A percentile compares a stretch with the other conserved stretches of the same genome.
Conservation (phyloP, 2,113 vertebrate species). For the Panthera leo region DNA sequence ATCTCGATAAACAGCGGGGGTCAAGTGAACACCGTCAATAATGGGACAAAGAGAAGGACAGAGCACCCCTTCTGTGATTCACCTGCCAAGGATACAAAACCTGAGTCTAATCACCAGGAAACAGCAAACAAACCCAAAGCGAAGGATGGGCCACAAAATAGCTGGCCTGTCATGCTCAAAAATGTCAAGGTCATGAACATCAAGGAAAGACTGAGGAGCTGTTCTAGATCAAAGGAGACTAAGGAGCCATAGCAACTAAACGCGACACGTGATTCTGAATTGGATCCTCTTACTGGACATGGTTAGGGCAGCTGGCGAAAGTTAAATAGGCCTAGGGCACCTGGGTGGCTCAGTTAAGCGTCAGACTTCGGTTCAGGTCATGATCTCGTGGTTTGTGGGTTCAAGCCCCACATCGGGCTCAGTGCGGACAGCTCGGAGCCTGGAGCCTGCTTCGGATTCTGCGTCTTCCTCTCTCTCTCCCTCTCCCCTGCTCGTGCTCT, state of each 20-base stretch:
- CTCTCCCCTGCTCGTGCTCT: too few species aligned
- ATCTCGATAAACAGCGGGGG: background rate
- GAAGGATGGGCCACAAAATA: background rate
- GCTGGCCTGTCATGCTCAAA: background rate
- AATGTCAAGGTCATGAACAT: background rate
- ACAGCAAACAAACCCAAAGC: background rate
- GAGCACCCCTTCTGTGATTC: background rate
- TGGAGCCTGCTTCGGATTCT: too few species aligned
- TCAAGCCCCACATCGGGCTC: rapidly evolving
- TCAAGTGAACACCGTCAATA: too few species aligned
- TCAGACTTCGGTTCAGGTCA: too few species aligned
- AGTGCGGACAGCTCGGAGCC: too few species aligned
- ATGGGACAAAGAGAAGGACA: background rate
- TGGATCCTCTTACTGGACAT: background rate
- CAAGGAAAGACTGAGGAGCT: background rate
- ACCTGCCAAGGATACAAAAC: background rate
- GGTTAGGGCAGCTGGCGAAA: background rate
- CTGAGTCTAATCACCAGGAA: background rate
- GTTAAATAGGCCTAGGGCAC: background rate
- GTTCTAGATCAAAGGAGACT: background rate
- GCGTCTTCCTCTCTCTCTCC: too few species aligned
- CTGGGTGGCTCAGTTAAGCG: too few species aligned
- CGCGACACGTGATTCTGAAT: background rate
- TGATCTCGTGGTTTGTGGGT: rapidly evolving
- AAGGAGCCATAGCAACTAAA: background rate